Evolutionary conservation across 2,113 vertebrate genomes (phyloP), one percentile per base, ranked within the genome.

Genomic region (Cinclus mexicanus): DNA sequence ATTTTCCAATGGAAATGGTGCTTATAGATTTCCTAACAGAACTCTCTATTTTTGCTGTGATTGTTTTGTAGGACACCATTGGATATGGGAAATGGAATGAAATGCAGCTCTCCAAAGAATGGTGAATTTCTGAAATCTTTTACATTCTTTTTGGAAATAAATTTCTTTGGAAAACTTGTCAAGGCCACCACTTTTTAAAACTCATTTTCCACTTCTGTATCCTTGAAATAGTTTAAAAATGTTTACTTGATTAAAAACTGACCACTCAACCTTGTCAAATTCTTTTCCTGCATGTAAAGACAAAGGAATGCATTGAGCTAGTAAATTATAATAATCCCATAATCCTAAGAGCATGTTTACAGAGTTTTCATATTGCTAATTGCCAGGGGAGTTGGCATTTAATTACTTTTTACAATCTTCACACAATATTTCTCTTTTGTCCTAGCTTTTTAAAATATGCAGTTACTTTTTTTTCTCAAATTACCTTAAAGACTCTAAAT

Each of bases 211-310:
- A 80, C 35, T 92, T 89, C 63, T 74, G 35, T 90, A 92, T 81
- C 89, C 79, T 90, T 95, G 89, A 96, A 94, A 80, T 15, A 47
- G 16, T 93, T 96, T 76, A 6, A 69, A 94, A 95, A 90, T 70
- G 4, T 92, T 95, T 95, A 86, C 72, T 86, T 95, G 88, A 93
- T 96, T 95, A 94, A 93, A 94, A 96, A 96, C 94, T 94, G 94
- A 92, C 90, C 94, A 90, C 42, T 93, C 92, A 95, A 95, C 92
- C 96, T 96, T 97, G 95, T 95, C 95, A 95, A 97, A 95, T 87
- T 33, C 75, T 90, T 86, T 94, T 90, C 24, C 67, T 81, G 71
- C 76, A 89, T 47, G 47, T 80, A 90, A 92, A 94, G 68, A 94
- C 94, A 95, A 97, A 95, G 60, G 47, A 93, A 94, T 67, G 80